Percentiles rank a stretch among this genome's conserved stretches.
phyloP scores from a whole-genome alignment of 2,888 invertebrate species.

The Athalia circularis region DNA sequence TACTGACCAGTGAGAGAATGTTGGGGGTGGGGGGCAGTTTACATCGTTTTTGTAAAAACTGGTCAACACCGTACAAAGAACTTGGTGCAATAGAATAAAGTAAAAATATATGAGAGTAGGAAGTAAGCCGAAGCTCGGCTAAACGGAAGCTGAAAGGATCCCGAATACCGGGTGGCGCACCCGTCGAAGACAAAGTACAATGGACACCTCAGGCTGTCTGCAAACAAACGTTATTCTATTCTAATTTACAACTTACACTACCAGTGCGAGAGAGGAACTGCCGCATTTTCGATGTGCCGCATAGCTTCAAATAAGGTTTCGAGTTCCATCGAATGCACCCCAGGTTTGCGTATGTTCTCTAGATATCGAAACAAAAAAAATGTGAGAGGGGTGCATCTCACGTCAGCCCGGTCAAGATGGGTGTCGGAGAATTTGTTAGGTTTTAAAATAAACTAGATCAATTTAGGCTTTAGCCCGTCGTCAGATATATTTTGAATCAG shows the following conservation, averaged over 20 bases:
- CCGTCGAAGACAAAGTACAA: conserved; percentile 4
- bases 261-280: no score
- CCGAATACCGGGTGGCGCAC: conserved; percentile 15
- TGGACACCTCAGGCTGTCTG: conserved; percentile 39
- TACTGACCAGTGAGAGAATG: not conserved
- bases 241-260: conserved; percentile 24
- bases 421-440: no score
- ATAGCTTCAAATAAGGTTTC: no score
- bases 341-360: no score
- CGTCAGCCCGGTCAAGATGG: no score
- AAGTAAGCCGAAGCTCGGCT: conserved; percentile 36
- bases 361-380: no score
- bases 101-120: conserved; percentile 8
- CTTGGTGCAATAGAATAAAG: conserved; percentile 13
- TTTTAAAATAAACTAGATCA: no score
- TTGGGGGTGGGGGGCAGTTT: not conserved
- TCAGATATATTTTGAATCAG: no score
- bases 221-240: conserved; percentile 39
- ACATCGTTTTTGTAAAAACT: conserved; percentile 17
- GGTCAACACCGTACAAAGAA: conserved; percentile 16
- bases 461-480: no score
- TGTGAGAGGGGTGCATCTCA: no score
- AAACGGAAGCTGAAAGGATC: conserved; percentile 43
- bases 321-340: no score
- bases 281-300: no score